phyloP scores from a whole-genome alignment of 2,797 vertebrate species.

The Acrocephalus scirpaceus region DNA sequence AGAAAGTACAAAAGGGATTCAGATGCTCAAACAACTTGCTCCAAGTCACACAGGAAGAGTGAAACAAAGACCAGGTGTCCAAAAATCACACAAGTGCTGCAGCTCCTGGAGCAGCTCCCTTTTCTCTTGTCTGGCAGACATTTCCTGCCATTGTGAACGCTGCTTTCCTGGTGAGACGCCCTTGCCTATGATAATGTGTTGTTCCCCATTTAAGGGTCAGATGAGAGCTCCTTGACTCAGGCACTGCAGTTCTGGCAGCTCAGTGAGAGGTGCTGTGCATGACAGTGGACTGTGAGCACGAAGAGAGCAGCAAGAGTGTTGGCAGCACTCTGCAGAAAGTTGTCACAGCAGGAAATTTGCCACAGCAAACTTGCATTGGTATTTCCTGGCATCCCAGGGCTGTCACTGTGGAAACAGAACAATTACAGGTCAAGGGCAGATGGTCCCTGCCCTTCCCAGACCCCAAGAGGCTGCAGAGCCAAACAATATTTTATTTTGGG shows the following conservation, averaged over 20 bases:
- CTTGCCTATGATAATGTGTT: not conserved
- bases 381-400: not conserved
- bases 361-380: not conserved
- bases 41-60: not conserved
- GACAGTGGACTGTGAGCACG: not conserved
- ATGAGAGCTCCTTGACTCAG: not conserved
- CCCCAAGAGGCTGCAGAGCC: not conserved
- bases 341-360: not conserved
- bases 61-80: conserved; percentile 1
- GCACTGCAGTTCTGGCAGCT: not conserved
- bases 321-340: not conserved
- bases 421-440: not conserved
- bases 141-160: conserved; percentile 45
- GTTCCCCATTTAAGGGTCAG: not conserved
- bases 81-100: not conserved
- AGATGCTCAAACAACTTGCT: not conserved
- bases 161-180: conserved; percentile 13
- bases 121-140: not conserved
- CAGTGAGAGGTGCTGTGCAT: not conserved
- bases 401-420: not conserved
- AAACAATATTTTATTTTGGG: not conserved
- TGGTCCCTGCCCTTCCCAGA: not conserved
- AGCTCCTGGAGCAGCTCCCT: not conserved
- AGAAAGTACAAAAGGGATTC: not conserved
- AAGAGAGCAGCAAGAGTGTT: not conserved